Base-by-base conservation (phyloP, 2,797 vertebrate genomes). In the Eidolon dupreanum region DNA sequence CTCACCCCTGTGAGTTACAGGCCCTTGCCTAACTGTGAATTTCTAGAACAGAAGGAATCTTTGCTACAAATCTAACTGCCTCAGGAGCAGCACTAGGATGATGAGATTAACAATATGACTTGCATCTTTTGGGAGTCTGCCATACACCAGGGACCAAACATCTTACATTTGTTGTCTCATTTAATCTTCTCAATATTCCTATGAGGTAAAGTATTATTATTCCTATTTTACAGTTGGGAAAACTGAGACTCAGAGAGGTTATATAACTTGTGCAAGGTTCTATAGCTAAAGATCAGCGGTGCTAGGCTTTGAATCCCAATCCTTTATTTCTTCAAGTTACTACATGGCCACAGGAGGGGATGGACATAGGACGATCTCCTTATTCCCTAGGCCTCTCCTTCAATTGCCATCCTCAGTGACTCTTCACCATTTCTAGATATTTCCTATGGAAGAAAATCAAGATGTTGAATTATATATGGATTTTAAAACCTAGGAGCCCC, bases 371-470 rank as follows among this genome's bases (percentile, higher is more conserved):
- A 55, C 49, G 12, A 57, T 22, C 84, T 74, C 92, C 68, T 96
- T 91, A 87, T 75, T 90, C 49, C 88, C 79, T 95, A 93, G 53
- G 63, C 33, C 61, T 94, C 61, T 93, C 88, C 75, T 93, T 87
- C 83, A 79, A 46, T 8, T 95, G 84, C 36, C 95, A 78, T 77
- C 55, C 83, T 93, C 59, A 87, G n/a, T 85, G 55, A 93, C 61
- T 90, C 74, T 71, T 88, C 81, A 55, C 73, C 83, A 63, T 94
- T 96, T 96, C 79, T 93, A 97, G 43, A 36, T 71, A 96, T 82
- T 63, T 82, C 93, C 84, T 94, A 90, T 2, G 24, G 55, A 68
- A 92, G 19, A 96, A 96, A 97, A 93, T 38, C 92, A 88, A 96
- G 63, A 97, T 70, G 75, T 88, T 92, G 70, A 96, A 84, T 90